Evolutionary conservation across 2,888 invertebrate species (phyloP), one percentile per base, ranked within the genome.

Genomic region (Sesia bembeciformis): DNA sequence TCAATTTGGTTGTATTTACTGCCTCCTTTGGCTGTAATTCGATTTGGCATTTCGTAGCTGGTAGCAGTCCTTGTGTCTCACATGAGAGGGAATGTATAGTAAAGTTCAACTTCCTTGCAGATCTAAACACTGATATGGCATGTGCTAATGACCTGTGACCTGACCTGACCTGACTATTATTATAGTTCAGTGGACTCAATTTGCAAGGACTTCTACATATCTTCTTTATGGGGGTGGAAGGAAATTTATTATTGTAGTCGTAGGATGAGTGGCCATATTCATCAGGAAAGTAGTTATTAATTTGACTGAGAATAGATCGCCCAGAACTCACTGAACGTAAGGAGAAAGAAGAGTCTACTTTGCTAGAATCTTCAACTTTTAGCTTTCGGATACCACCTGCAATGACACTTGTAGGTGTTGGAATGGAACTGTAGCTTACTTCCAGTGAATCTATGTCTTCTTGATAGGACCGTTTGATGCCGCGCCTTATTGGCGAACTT

Each of bases 181-280:
- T 59, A 8, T 43, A 57, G 40, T 51, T 55, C 4, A 53, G 46
- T 41, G 57, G 67, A 53, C 60, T 81, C 54, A 73, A 62, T 56
- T 72, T 80, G 62, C 84, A 84, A 61, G 75, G 81, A 57, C 67
- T 72, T 61, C 62, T 72, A 53, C 77, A 78, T 5, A 64, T 61
- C 62, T 72, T 80, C 61, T 89, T 89, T 39, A 87, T 71, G 57
- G 88, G 88, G 63, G 88, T 89, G 51, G 81, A 75, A 56, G 88
- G 88, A 61, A 82, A 83, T 23, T 23, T 23, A 23, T 23, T 23
- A 2, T 23, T 23, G 23, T 23, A 23, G 23, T 23, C 23, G 51
- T 78, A 67, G 50, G 69, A 59, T 54, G 76, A 65, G 56, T 71
- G 64, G 7, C 70, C 70, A 59, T 70, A 63, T 54, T 69, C 70